phyloP scores from a whole-genome alignment of 2,888 invertebrate species.

The Ecdyonurus torrentis region DNA sequence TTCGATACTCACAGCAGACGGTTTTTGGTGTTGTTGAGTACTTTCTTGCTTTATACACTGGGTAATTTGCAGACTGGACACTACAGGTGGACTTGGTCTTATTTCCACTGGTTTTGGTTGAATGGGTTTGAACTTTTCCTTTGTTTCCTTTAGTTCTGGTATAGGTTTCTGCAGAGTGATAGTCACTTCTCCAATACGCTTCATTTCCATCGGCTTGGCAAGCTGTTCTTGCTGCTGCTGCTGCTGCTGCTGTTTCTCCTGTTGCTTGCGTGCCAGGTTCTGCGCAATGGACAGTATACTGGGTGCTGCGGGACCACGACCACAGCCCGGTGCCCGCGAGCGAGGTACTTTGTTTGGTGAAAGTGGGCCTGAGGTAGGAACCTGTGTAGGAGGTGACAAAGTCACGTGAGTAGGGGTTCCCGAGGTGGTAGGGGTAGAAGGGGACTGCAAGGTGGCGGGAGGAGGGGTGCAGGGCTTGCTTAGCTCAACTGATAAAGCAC shows the following conservation, averaged over 20 bases:
- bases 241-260: neutral
- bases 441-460: too few species aligned
- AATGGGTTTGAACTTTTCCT: neutral
- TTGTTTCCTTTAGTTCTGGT: neutral
- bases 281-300: neutral
- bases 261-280: slow-evolving; percentile 1
- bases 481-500: neutral
- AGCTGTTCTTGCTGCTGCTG: neutral
- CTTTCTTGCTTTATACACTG: neutral
- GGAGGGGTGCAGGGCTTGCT: too few species aligned
- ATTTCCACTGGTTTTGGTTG: neutral
- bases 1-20: too few species aligned
- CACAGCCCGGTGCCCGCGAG: neutral
- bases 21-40: neutral
- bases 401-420: too few species aligned
- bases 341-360: neutral
- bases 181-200: too few species aligned
- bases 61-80: neutral
- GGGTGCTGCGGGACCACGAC: neutral
- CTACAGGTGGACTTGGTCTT: neutral
- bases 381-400: neutral
- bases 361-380: neutral
- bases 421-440: too few species aligned
- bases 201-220: neutral
- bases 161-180: too few species aligned